These are phyloP conservation scores for Centrocercus urophasianus DNA, from an alignment of 2,113 vertebrate species.

Conservation along the genomic window DNA sequence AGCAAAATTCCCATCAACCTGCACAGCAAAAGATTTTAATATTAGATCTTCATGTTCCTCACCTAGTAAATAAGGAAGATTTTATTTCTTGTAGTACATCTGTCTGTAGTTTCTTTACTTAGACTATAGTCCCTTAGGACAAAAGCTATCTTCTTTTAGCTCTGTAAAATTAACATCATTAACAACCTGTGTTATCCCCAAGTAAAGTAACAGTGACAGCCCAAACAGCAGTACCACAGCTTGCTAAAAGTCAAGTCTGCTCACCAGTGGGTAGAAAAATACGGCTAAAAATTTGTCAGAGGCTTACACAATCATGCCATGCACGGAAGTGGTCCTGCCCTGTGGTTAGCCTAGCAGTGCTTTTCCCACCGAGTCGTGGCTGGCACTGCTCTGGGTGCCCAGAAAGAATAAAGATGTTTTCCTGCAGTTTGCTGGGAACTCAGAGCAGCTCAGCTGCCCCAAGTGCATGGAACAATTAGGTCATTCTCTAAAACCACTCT, in stretches of 20 bases:
- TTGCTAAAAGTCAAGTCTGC: background rate
- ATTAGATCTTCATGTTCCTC: slow-evolving; percentile 17
- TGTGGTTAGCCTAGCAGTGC: background rate
- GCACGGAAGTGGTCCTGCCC: background rate
- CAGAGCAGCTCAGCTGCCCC: background rate
- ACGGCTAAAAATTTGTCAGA: background rate
- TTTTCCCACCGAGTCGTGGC: background rate
- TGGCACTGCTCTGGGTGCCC: background rate
- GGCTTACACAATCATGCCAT: background rate
- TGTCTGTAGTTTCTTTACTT: slow-evolving; percentile 11
- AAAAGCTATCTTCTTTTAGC: slow-evolving; percentile 5
- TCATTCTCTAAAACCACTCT: background rate
- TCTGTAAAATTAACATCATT: background rate
- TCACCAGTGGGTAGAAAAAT: background rate
- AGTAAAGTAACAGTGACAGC: background rate
- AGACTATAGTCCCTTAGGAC: background rate
- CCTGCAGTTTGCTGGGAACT: background rate
- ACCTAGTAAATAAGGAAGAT: slow-evolving; percentile 4
- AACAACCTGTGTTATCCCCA: background rate
- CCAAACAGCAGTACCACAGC: background rate
- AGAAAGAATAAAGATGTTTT: background rate
- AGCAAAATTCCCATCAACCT: slow-evolving; percentile 10
- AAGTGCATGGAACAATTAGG: background rate
- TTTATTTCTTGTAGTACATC: background rate
- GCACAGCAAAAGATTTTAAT: background rate